Base-by-base conservation (phyloP, 2,113 vertebrate genomes). In the Mastomys natalensis region DNA sequence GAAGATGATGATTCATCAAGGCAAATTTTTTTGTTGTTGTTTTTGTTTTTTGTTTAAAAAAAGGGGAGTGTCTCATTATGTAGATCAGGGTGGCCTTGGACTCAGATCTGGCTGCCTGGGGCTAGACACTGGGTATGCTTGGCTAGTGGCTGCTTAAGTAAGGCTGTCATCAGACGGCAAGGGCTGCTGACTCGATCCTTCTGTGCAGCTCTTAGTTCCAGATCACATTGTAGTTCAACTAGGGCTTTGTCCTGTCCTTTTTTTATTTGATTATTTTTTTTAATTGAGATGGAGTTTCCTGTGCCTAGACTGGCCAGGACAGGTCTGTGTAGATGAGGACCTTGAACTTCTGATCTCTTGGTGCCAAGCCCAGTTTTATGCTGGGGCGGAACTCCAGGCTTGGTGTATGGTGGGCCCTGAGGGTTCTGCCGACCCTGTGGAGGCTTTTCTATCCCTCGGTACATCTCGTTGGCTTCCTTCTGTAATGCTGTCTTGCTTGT, bases 401-500 rank as follows among this genome's bases (percentile, higher is more conserved):
- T 87, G 24, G 82, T 68, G 34, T 45, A 22, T 24, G 11, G 13
- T 31, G 48, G 7, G 37, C 37, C 70, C 11, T 66, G 24, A 70
- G 19, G 17, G 31, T 53, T 37, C 21, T 29, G 13, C 86, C 68
- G 66, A 7, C 26, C 26, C 26, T 0, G 7, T 22, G 29, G 62
- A 87, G 45, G 45, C 45, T 87, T 68, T 87, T 48, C 62, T 72
- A n/a, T 12, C 17, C 85, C 9, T 37, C 58, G 3, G 60, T 64
- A 64, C 22, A 26, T 68, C 29, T 34, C 29, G 22, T 10, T 15
- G 8, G 1, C 82, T n/a, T 45, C 55, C 80, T 84, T 16, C 43
- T 66, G 81, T 43, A 15, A 43, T 85, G 82, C 58, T 40, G 55
- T 88, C 84, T 48, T 96, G 95, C 70, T 90, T 73, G 64, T 31